phyloP scores from a whole-genome alignment of 2,797 vertebrate genomes.

The Otolemur crassicaudatus region DNA sequence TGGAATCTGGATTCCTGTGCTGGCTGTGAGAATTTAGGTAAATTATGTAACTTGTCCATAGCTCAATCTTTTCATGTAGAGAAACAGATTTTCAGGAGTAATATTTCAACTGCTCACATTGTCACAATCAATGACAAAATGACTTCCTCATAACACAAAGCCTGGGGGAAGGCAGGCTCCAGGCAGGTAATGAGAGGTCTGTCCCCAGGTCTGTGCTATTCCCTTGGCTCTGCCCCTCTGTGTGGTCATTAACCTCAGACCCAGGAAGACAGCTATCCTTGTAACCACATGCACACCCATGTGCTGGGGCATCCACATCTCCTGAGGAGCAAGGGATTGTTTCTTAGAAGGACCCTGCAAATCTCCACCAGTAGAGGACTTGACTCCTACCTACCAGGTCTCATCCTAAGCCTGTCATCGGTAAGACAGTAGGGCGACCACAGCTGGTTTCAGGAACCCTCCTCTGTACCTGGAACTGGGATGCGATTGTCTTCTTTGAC shows the following conservation, averaged over 20 bases:
- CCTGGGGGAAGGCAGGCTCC: background rate
- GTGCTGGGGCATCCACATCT: background rate
- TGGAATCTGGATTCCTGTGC: background rate
- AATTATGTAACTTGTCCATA: background rate
- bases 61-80: background rate
- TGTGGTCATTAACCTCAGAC: background rate
- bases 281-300: background rate
- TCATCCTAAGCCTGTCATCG: background rate
- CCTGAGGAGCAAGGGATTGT: background rate
- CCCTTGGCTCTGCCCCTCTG: background rate
- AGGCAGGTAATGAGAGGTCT: background rate
- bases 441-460: background rate
- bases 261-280: background rate
- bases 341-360: background rate
- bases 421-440: background rate
- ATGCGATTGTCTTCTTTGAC: background rate
- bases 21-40: background rate
- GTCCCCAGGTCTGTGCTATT: background rate
- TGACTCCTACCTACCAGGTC: background rate
- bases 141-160: background rate
- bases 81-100: background rate
- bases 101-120: background rate
- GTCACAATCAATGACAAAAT: background rate
- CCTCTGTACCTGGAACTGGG: background rate
- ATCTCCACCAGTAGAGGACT: background rate